Base-by-base conservation (phyloP, 2,113 vertebrate species). In the Vulpes lagopus region DNA sequence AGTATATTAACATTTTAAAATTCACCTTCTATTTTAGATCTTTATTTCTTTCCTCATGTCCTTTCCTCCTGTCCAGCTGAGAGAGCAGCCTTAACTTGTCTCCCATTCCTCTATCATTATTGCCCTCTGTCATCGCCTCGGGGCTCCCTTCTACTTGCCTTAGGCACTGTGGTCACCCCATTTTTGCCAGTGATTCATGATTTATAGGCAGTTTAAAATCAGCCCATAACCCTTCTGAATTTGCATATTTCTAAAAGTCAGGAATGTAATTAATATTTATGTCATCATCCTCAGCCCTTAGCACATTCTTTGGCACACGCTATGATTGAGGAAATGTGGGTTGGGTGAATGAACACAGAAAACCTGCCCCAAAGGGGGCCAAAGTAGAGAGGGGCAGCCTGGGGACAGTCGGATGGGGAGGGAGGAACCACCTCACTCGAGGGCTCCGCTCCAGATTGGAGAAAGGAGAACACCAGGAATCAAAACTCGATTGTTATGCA, bases 401-500 rank as follows among this genome's bases (percentile, higher is more conserved):
- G n/a, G 35, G 65, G 22, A 88, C 11, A 0, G 3, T 32, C 17
- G 35, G 19, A 7, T 59, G 17, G 8, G 27, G 8, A 79, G 19
- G 53, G 53, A 60, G 53, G 43, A 84, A 16, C 32, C 79, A 11
- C 11, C 30, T 94, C 32, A 27, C 22, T 23, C 1, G 0, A 11
- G 19, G 73, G 4, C n/a, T 96, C 92, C 91, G 55, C 67, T 8
- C 17, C 20, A 19, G 60, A 55, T 25, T 38, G 5, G 95, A 69
- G 83, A 92, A 90, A 20, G 74, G 35, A 94, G 57, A 90, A 60
- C 76, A 92, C 59, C 49, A 82, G 59, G 85, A 89, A 92, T 11
- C 67, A 96, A 96, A 53, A 8, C 62, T 93, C 86, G 64, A 96
- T 98, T 96, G 89, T 91, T 96, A 97, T 98, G 97, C 92, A 65